These are phyloP conservation scores for Alfaro cultratus DNA, from an alignment of 2,797 vertebrate species.

Conservation along the genomic window DNA sequence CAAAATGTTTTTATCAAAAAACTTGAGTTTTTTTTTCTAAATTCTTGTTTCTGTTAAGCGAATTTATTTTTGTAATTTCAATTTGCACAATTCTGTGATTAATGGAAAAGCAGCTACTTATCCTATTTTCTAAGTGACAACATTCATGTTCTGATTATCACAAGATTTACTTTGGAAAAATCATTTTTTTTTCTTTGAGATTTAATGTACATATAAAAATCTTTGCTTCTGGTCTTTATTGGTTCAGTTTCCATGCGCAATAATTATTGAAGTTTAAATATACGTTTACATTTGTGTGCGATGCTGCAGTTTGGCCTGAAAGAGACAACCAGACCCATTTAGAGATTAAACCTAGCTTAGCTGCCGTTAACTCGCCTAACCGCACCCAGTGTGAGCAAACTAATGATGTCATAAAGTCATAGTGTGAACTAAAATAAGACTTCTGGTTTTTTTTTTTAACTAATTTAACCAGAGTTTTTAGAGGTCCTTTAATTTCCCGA, in stretches of 20 bases:
- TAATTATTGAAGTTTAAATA: not conserved
- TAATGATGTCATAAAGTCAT: conserved; percentile 16
- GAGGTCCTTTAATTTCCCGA: not conserved
- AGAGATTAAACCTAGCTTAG: conserved; percentile 29
- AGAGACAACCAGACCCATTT: conserved; percentile 44
- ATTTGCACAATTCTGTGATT: too few relatives aligned
- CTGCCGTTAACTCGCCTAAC: conserved; percentile 54
- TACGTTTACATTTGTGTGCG: not conserved
- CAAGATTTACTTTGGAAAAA: not conserved
- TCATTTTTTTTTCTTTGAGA: not conserved
- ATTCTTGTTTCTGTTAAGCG: too few relatives aligned
- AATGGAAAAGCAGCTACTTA: not conserved
- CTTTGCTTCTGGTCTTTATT: not conserved
- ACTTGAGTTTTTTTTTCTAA: too few relatives aligned
- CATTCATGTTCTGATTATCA: not conserved
- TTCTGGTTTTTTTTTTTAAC: not conserved
- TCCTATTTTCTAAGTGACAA: not conserved
- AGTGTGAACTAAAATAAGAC: conserved; percentile 5
- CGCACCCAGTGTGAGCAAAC: conserved; percentile 26
- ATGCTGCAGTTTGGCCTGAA: conserved; percentile 53
- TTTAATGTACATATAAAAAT: too few relatives aligned
- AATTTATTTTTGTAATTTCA: too few relatives aligned
- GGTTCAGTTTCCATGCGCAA: not conserved
- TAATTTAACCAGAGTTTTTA: not conserved
- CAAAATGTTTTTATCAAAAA: too few relatives aligned